Conservation (phyloP, 2,888 invertebrate genomes). For the Athrips mouffetella region DNA sequence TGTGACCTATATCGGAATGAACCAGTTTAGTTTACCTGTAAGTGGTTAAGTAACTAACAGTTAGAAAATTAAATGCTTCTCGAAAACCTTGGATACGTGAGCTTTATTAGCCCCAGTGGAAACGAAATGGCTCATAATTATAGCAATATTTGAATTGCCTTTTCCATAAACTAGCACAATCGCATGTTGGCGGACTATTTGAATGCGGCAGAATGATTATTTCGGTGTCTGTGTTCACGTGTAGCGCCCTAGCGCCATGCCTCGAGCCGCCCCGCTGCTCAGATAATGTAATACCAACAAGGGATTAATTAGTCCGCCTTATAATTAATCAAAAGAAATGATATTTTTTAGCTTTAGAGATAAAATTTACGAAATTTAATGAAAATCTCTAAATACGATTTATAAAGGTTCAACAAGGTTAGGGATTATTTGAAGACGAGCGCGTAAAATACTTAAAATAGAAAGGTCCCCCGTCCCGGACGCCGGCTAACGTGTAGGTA, state of each 20-base stretch:
- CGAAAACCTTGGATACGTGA: constrained; percentile 48
- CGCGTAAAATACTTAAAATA: neutral
- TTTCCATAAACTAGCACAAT: constrained; percentile 56
- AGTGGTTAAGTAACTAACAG: constrained; percentile 28
- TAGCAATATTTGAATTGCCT: constrained; percentile 66
- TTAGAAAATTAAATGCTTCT: constrained; percentile 43
- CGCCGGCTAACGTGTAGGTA: constrained; percentile 29
- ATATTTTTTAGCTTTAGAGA: constrained; percentile 4
- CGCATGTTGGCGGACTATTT: constrained; percentile 64
- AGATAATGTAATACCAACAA: constrained; percentile 6
- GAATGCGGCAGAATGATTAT: constrained; percentile 54
- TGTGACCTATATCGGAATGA: constrained; percentile 10
- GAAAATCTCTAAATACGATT: constrained; percentile 8
- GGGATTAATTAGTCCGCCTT: constrained; percentile 4
- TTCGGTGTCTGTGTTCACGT: constrained; percentile 41
- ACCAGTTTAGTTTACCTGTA: constrained; percentile 11
- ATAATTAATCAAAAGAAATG: constrained; percentile 9
- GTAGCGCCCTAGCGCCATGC: constrained; percentile 13
- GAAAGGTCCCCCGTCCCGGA: constrained; percentile 3
- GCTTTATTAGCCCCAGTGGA: constrained; percentile 59
- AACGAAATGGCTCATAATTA: constrained; percentile 67
- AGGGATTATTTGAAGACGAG: constrained; percentile 4
- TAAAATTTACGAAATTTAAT: constrained; percentile 13
- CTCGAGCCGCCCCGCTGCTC: constrained; percentile 1
- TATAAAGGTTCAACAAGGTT: neutral